Base-by-base conservation (phyloP, 92 coral and sea anemone genomes). In the Parazoanthus atlanticus region DNA sequence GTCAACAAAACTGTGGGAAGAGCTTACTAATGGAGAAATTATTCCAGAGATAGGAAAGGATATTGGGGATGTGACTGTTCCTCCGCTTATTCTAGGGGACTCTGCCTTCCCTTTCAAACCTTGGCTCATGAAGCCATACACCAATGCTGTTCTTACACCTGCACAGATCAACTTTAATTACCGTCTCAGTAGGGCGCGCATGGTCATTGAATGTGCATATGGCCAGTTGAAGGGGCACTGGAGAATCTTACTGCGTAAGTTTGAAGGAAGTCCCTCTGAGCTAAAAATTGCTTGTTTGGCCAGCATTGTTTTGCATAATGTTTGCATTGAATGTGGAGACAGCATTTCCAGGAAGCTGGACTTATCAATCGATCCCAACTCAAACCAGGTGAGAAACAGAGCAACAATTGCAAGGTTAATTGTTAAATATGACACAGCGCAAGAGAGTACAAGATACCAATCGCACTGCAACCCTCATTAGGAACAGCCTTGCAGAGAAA, bases 101-200 rank as follows among this genome's bases (percentile, higher is more conserved):
- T 86, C 89, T 28, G 87, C 87, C 9, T 83, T 83, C 36, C 82
- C 87, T 3, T 66, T 83, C 26, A 52, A 66, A 52, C 61, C 87
- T 46, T 65, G 87, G 87, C 87, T 83, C 28, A 83, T 33, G 87
- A 83, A 83, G 69, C 85, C 89, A 74, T 86, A 72, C 71, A 86
- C 89, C 25, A 86, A 86, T 86, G 89, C 89, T 86, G 81, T 86
- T n/a, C 82, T 86, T 49, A 74, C 89, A 47, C 89, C 82, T 29
- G 26, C 29, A 54, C 89, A 86, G 58, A 46, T 82, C 16, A 38
- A 86, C 81, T 74, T 86, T 7, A 86, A 86, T 49, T 86, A 86
- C 74, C 81, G 89, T 33, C 71, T 86, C 29, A 86, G 87, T 30
- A 66, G 87, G 58, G 83, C 49, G 25, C 83, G 83, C 17, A 79